Evolutionary conservation across 1,140 invertebrate species (phyloP), one percentile per base, ranked within the genome.

Genomic region (Anastatus disparis): DNA sequence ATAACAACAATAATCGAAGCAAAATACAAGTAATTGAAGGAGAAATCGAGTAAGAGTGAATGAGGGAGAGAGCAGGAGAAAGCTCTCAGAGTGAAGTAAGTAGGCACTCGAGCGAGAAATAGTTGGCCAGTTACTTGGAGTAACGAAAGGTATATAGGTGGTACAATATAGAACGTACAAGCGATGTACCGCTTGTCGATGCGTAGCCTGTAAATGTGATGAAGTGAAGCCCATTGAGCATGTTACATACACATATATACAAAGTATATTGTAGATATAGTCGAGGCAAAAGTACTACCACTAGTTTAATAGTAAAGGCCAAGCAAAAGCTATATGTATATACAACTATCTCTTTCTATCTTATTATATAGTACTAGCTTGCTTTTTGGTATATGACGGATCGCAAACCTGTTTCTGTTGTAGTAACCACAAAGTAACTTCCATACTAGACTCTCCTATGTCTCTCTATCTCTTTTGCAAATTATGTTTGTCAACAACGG

Each of bases 401-500:
- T 42, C 35, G 20, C 31, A 24, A n/a, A n/a, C n/a, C n/a, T n/a
- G n/a, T n/a, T n/a, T n/a, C 31, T 35, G 31, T 35, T 35, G 31
- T 10, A 24, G 48, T 26, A 65, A 44, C 70, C 31, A 17, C 35
- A 52, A 62, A 42, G 42, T 48, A 29, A 59, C 68, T 63, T 31
- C 17, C 24, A 7, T 58, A 10, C 61, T 17, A 7, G 3, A 8
- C 24, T 7, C 22, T 35, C 24, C 24, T 24, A 59, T 17, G 35
- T 6, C 35, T 12, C 12, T 12, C 56, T 8, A 35, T 44, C 35
- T 52, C 50, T 42, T n/a, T 35, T 2, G 38, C 7, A 83, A 85
- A 85, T 85, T 85, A 81, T 77, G 78, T 85, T 85, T 81, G 79
- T 84, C 81, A 85, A 84, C 81, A 83, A 77, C 63, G 69, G 76